Evolutionary conservation across 2,888 invertebrate genomes (phyloP).

Genomic region (Metallyticus violacea): DNA sequence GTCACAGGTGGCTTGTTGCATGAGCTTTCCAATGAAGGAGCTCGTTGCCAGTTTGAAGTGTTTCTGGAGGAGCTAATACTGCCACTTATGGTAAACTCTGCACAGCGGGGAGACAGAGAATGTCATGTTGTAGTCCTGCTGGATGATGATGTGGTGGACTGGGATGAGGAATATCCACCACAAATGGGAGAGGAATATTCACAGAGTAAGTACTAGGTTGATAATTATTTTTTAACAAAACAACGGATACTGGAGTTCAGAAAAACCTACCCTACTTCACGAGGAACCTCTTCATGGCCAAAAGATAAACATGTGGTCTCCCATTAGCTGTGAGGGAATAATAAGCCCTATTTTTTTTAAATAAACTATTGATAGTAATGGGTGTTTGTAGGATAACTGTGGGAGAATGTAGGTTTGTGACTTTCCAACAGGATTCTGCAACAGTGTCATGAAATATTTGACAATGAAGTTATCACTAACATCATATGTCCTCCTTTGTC

Average conservation of each 20-base stretch:
- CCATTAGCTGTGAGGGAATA: not conserved
- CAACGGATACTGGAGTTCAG: too few species aligned
- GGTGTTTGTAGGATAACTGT: too few species aligned
- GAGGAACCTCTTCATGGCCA: too few species aligned
- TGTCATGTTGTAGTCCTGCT: slow-evolving; percentile 95
- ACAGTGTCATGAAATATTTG: too few species aligned
- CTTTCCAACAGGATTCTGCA: too few species aligned
- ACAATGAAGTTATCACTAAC: too few species aligned
- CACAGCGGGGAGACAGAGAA: slow-evolving; percentile 92
- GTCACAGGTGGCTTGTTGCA: slow-evolving; percentile 83
- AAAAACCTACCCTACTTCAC: too few species aligned
- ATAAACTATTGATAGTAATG: too few species aligned
- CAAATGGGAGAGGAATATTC: slow-evolving; percentile 99
- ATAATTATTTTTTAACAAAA: not conserved
- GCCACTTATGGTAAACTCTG: slow-evolving; percentile 93
- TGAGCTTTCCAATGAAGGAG: slow-evolving; percentile 99
- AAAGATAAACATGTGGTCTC: not conserved
- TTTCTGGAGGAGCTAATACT: slow-evolving; percentile 94
- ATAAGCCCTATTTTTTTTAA: too few species aligned
- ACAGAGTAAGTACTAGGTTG: slow-evolving; percentile 64
- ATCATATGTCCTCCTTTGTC: too few species aligned
- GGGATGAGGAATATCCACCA: slow-evolving; percentile 99
- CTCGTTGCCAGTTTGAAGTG: slow-evolving; percentile 91
- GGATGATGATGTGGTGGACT: slow-evolving; percentile 94
- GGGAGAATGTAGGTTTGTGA: too few species aligned